Evolutionary conservation across 1,140 invertebrate genomes (phyloP), one percentile per base, ranked within the genome.

Genomic region (Zaprionus inermis): DNA sequence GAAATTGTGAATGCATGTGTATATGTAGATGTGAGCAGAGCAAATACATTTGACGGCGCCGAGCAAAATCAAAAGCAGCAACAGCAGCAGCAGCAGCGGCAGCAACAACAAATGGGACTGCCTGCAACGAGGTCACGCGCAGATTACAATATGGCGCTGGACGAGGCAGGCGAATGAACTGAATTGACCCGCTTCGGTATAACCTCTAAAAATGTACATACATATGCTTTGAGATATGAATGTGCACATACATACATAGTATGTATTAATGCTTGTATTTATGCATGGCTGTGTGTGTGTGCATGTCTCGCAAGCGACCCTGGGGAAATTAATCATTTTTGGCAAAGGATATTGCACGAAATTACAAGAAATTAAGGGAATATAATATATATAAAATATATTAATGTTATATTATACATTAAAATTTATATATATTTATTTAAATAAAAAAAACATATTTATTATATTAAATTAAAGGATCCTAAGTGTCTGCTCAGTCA

Each of bases 91-190:
- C 63, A 76, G 64, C 63, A 76, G 64, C 24, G 4, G 4, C 22
- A 24, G 22, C 34, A 52, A 30, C 55, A 60, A 49, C 63, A 76
- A 69, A 67, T 57, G 61, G 61, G 72, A 52, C 32, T 72, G 63
- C 63, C 59, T 89, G 83, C 84, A 89, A 89, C 83, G 84, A 88
- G 83, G 83, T 89, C 84, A 88, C 84, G 84, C 89, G 83, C 77
- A 88, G 79, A 78, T 83, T 71, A 69, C 79, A 85, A 81, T 85
- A 84, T 84, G 73, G 82, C 79, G 79, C 82, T 58, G 44, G 76
- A 66, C 77, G 68, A 70, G 72, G 70, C 72, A 79, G 81, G 89
- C 89, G 89, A 91, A 91, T 89, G 89, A 89, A 91, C 89, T 91
- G 79, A 89, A 83, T 90, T 89, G 84, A 91, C 89, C 89, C 77